These are phyloP conservation scores for Drosophila murphyi DNA, from an alignment of 1,140 invertebrate genomes.

Conservation along the genomic window DNA sequence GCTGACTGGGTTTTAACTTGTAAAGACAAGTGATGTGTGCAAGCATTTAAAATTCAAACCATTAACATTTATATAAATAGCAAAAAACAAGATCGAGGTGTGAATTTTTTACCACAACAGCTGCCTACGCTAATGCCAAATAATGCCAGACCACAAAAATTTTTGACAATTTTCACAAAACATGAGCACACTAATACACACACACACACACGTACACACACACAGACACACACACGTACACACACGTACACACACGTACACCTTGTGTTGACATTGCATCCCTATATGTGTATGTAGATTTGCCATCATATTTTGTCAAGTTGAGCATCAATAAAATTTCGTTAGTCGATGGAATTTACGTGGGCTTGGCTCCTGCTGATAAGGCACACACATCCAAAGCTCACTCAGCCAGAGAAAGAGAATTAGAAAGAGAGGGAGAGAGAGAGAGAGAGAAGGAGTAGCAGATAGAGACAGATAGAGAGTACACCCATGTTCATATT, in stretches of 20 bases:
- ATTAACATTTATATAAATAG: background rate
- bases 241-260: background rate
- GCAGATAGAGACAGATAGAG: background rate
- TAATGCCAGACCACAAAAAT: slow-evolving; percentile 24
- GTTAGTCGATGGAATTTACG: slow-evolving; percentile 44
- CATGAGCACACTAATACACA: slow-evolving; percentile 5
- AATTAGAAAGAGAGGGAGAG: background rate
- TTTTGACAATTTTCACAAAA: slow-evolving; percentile 26
- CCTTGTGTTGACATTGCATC: slow-evolving; percentile 26
- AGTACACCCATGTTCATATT: slow-evolving; percentile 41
- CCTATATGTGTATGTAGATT: slow-evolving; percentile 8
- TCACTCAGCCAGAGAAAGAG: slow-evolving; percentile 10
- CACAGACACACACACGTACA: slow-evolving; percentile 1
- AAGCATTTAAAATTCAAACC: too few relatives aligned
- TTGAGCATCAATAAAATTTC: slow-evolving; percentile 53
- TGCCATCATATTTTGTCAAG: slow-evolving; percentile 45
- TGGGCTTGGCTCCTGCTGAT: slow-evolving; percentile 50
- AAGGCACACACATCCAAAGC: slow-evolving; percentile 32
- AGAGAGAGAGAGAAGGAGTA: background rate
- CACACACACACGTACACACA: slow-evolving; percentile 12
- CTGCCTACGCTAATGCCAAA: slow-evolving; percentile 18
- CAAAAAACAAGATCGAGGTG: background rate
- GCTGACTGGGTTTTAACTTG: too few relatives aligned
- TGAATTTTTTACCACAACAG: background rate
- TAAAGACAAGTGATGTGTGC: too few relatives aligned